Conservation (phyloP, 2,888 invertebrate genomes). For the Polydrusus cervinus region DNA sequence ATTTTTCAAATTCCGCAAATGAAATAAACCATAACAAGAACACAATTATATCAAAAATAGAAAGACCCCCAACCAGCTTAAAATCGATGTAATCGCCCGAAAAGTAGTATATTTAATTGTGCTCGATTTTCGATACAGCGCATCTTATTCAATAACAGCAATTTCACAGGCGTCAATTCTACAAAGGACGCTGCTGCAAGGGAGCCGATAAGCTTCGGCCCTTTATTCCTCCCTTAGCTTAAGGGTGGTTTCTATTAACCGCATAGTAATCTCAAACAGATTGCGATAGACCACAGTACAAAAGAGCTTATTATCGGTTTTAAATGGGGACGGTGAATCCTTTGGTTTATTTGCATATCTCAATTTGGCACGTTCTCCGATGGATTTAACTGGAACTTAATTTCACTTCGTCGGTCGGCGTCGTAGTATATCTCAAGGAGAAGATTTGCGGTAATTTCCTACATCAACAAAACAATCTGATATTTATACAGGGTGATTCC, state of each 20-base stretch:
- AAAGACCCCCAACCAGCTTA: slow-evolving; percentile 25
- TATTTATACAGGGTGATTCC: no score
- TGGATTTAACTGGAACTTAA: background rate
- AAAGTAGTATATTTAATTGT: slow-evolving; percentile 60
- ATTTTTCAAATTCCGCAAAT: no score
- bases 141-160: slow-evolving; percentile 60
- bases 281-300: slow-evolving; percentile 28
- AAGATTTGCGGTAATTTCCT: no score
- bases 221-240: slow-evolving; percentile 53
- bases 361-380: slow-evolving; percentile 1
- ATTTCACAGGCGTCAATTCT: slow-evolving; percentile 67
- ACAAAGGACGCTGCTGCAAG: slow-evolving; percentile 63
- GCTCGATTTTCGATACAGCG: slow-evolving; percentile 60
- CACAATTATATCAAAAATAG: background rate
- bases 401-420: background rate
- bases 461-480: no score
- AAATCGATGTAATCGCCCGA: slow-evolving; percentile 56
- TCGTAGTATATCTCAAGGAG: no score
- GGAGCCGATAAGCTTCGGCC: slow-evolving; percentile 62
- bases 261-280: slow-evolving; percentile 47
- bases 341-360: slow-evolving; percentile 28
- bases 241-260: slow-evolving; percentile 45
- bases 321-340: slow-evolving; percentile 15
- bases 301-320: slow-evolving; percentile 19
- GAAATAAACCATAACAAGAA: no score